These are phyloP conservation scores for Strigamia transsilvanica DNA, from an alignment of 2,888 invertebrate species.

Conservation along the genomic window DNA sequence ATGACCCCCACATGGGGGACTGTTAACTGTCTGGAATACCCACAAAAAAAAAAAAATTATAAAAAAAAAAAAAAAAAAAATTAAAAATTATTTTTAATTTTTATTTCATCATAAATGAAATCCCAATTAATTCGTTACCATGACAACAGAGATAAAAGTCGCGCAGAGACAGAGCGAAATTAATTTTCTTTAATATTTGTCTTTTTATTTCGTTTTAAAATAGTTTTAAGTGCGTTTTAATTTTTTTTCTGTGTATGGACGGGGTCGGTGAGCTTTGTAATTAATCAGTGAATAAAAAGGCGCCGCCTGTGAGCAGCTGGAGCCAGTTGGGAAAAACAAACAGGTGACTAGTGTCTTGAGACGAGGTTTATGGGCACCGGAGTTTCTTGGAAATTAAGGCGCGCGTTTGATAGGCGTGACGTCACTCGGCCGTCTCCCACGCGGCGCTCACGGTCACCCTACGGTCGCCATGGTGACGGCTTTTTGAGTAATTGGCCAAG, in stretches of 20 bases:
- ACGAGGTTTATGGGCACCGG: constrained; percentile 48
- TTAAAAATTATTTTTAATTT: background rate
- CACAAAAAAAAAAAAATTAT: background rate
- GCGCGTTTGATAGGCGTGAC: constrained; percentile 49
- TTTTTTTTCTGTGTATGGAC: background rate
- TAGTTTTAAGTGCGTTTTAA: background rate
- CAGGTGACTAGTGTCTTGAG: constrained; percentile 49
- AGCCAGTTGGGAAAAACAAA: constrained; percentile 49
- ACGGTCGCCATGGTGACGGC: constrained; percentile 41
- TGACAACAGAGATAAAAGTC: background rate
- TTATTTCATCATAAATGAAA: background rate
- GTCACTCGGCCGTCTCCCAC: constrained; percentile 48
- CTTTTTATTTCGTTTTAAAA: background rate
- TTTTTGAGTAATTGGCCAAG: constrained; percentile 49
- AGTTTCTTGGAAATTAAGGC: constrained; percentile 49
- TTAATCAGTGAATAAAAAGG: constrained; percentile 49
- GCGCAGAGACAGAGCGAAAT: background rate
- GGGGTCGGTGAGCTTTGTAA: constrained; percentile 49
- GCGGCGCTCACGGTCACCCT: constrained; percentile 36
- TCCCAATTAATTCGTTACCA: background rate
- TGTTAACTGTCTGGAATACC: background rate
- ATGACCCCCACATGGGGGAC: background rate
- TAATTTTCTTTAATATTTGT: background rate
- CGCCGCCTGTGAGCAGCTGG: constrained; percentile 49
- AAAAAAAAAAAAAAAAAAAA: background rate